Percentiles rank a stretch among this genome's conserved stretches.
Evolutionary conservation across 2,113 vertebrate species (phyloP).

Genomic region (Prochilodus magdalenae): DNA sequence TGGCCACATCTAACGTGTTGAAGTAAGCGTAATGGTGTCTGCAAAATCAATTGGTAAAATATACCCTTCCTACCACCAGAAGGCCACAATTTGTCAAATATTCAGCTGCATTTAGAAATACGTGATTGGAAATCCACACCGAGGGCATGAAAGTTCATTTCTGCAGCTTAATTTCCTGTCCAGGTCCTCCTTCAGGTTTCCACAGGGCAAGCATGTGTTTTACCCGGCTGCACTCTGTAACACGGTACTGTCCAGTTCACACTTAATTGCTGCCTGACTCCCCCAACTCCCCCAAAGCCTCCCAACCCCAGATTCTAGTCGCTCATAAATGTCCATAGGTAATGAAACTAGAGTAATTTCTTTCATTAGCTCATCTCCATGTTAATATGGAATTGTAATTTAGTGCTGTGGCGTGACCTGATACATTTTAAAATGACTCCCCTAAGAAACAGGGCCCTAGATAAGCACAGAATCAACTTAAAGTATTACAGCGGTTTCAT

Average conservation of each 20-base stretch:
- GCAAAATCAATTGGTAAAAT: background rate
- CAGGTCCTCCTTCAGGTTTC: background rate
- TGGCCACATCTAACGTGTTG: background rate
- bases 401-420: conserved; percentile 39
- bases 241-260: conserved; percentile 16
- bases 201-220: background rate
- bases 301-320: background rate
- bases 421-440: conserved; percentile 42
- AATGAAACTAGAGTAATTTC: conserved; percentile 52
- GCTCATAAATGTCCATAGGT: conserved; percentile 46
- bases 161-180: background rate
- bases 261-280: conserved; percentile 10
- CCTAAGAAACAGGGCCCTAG: conserved; percentile 24
- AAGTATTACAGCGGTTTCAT: conserved; percentile 29
- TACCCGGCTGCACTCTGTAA: background rate
- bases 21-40: background rate
- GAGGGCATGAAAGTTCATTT: background rate
- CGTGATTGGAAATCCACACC: background rate
- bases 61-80: background rate
- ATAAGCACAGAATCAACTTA: conserved; percentile 3
- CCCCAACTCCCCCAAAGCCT: background rate
- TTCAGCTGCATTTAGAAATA: background rate
- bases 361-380: conserved; percentile 55
- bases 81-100: background rate
- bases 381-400: conserved; percentile 45